Percentiles rank a stretch among this genome's conserved stretches.
phyloP scores from a whole-genome alignment of 2,888 invertebrate genomes.

The Cheiracanthium punctorium region DNA sequence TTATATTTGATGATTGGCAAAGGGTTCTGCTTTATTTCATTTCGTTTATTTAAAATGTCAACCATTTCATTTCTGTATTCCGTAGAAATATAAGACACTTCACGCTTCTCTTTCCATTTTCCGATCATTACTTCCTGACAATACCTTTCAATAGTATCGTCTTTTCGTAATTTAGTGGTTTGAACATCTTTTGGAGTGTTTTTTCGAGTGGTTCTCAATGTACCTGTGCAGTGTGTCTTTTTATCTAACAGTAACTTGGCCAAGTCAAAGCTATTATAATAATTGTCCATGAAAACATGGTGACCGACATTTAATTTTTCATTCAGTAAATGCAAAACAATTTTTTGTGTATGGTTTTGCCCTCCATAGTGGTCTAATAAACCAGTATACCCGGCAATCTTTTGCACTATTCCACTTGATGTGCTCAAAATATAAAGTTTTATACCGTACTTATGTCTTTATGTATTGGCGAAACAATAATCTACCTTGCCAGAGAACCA shows the following conservation, averaged over 20 bases:
- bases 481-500: constrained; percentile 74
- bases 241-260: constrained; percentile 36
- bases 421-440: constrained; percentile 74
- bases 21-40: constrained; percentile 17
- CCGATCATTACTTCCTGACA: constrained; percentile 10
- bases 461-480: constrained; percentile 74
- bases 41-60: constrained; percentile 15
- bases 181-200: constrained; percentile 27
- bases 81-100: constrained; percentile 25
- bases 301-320: constrained; percentile 46
- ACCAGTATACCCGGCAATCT: constrained; percentile 41
- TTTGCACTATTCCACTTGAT: constrained; percentile 62
- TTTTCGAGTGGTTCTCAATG: constrained; percentile 24
- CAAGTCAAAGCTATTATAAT: constrained; percentile 32
- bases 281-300: constrained; percentile 39
- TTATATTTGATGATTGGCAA: constrained; percentile 11
- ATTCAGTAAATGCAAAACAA: constrained; percentile 33
- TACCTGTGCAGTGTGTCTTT: constrained; percentile 36
- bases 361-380: constrained; percentile 29
- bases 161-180: constrained; percentile 10
- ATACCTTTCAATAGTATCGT: background rate
- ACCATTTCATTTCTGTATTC: constrained; percentile 27
- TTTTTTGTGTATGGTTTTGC: constrained; percentile 22
- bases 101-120: constrained; percentile 34
- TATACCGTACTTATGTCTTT: constrained; percentile 74